These are phyloP conservation scores for Macrotus californicus DNA, from an alignment of 2,113 vertebrate genomes.

Conservation along the genomic window DNA sequence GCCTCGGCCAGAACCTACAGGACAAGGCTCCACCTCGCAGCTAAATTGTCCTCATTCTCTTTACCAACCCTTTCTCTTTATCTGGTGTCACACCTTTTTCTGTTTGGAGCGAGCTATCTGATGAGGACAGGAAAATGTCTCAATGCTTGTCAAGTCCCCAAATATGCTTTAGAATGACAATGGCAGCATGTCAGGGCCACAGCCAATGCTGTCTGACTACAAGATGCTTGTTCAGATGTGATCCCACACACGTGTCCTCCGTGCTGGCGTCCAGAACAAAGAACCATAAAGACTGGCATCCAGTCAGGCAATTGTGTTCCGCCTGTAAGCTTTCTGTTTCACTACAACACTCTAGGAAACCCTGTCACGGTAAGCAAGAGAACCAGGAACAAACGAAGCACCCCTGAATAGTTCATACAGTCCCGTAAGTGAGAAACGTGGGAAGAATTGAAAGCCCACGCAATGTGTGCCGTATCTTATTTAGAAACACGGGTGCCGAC, in stretches of 20 bases:
- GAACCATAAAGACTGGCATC: not conserved
- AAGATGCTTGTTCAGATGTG: not conserved
- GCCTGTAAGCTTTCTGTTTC: not conserved
- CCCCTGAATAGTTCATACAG: not conserved
- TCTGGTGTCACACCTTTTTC: not conserved
- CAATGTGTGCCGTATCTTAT: not conserved
- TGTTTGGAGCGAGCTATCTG: slow-evolving; percentile 8
- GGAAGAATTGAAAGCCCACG: not conserved
- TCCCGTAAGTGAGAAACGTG: not conserved
- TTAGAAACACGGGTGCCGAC: not conserved
- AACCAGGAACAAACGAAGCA: not conserved
- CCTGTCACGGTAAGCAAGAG: not conserved
- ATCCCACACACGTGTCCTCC: not conserved
- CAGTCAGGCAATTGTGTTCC: not conserved
- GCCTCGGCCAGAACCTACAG: not conserved
- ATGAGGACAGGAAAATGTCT: not conserved
- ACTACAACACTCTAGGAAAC: not conserved
- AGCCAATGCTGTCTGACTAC: not conserved
- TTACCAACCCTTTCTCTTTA: not conserved
- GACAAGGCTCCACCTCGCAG: not conserved
- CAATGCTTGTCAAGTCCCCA: not conserved
- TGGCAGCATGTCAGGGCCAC: not conserved
- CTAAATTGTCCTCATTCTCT: not conserved
- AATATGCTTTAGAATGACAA: slow-evolving; percentile 22
- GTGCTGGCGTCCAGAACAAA: not conserved